Evolutionary conservation across 1,140 invertebrate genomes (phyloP).

Genomic region (Drosophila serrata): DNA sequence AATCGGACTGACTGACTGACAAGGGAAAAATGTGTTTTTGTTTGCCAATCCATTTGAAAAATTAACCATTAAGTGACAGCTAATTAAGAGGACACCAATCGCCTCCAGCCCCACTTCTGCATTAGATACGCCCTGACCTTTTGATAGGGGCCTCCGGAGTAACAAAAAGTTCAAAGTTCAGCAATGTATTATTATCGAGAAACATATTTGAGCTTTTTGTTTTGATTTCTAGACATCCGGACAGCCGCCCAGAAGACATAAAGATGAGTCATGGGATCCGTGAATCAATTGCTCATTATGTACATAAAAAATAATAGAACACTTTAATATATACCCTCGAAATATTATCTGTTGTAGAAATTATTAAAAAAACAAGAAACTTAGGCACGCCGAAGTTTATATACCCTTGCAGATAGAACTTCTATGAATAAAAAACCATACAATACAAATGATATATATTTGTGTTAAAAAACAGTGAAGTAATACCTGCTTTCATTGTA

Average conservation of each 20-base stretch:
- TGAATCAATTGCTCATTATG: slow-evolving; percentile 17
- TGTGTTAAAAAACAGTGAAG: too few relatives aligned
- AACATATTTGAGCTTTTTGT: slow-evolving; percentile 18
- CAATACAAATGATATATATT: too few relatives aligned
- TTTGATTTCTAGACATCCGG: slow-evolving; percentile 68
- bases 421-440: too few relatives aligned
- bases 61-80: slow-evolving; percentile 49
- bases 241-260: slow-evolving; percentile 40
- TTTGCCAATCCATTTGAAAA: slow-evolving; percentile 73
- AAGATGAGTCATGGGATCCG: slow-evolving; percentile 6
- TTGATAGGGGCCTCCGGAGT: background rate
- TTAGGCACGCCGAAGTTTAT: too few relatives aligned
- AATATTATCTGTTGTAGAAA: background rate
- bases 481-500: too few relatives aligned
- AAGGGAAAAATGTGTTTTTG: slow-evolving; percentile 22
- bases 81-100: slow-evolving; percentile 58
- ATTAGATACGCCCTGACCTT: slow-evolving; percentile 11
- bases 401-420: too few relatives aligned
- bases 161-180: slow-evolving; percentile 35
- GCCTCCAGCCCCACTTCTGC: background rate
- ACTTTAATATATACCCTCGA: background rate
- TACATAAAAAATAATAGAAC: slow-evolving; percentile 46
- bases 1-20: slow-evolving; percentile 39
- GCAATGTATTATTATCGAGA: slow-evolving; percentile 1
- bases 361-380: too few relatives aligned